phyloP scores from a whole-genome alignment of 2,113 vertebrate species.

The Acrocephalus arundinaceus region DNA sequence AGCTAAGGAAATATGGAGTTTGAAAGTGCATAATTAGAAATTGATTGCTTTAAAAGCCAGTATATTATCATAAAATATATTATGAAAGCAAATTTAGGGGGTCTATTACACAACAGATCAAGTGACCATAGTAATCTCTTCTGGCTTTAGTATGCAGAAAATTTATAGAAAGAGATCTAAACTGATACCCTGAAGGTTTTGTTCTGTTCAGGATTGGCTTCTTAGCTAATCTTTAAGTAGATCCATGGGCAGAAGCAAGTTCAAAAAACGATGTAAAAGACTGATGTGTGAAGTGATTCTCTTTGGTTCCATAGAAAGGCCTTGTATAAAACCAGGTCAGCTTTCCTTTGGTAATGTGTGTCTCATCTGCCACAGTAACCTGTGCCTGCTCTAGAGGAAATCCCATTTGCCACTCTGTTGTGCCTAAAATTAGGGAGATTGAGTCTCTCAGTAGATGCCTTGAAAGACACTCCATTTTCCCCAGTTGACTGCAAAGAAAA shows the following conservation, averaged over 20 bases:
- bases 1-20: not conserved
- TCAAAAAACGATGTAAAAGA: not conserved
- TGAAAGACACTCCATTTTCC: not conserved
- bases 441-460: not conserved
- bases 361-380: not conserved
- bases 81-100: not conserved
- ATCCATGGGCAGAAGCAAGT: not conserved
- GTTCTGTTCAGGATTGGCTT: not conserved
- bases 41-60: not conserved
- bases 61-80: not conserved
- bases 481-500: not conserved
- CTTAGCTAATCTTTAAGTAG: not conserved
- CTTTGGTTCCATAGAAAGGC: not conserved
- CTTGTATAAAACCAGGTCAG: not conserved
- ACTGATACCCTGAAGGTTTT: not conserved
- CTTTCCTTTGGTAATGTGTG: not conserved
- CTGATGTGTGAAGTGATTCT: not conserved
- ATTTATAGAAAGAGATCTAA: not conserved
- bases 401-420: rapidly evolving
- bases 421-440: not conserved
- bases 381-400: not conserved
- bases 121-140: not conserved
- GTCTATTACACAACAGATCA: not conserved
- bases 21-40: not conserved
- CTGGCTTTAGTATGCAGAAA: not conserved